Conservation (phyloP, 2,797 vertebrate species). For the Tokudaia muenninki region DNA sequence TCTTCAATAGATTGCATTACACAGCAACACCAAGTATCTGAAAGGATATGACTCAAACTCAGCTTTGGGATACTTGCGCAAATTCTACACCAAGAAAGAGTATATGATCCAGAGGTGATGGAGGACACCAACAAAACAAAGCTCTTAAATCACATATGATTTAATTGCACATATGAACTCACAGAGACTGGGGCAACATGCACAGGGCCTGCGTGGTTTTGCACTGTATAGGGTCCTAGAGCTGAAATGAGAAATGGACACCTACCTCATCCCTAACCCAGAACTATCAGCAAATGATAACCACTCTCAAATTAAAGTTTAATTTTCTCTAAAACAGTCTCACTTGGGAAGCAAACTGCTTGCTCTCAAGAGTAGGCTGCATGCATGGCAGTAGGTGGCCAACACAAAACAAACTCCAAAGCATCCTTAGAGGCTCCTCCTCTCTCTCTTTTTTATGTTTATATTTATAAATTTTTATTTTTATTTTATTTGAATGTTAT, state of each 20-base stretch:
- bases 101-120: neutral
- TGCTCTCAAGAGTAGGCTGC: neutral
- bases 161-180: neutral
- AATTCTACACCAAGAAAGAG: neutral
- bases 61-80: neutral
- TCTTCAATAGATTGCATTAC: neutral
- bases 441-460: neutral
- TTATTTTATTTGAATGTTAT: neutral
- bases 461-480: neutral
- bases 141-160: neutral
- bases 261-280: neutral
- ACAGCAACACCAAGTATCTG: neutral
- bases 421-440: neutral
- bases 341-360: neutral
- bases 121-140: neutral
- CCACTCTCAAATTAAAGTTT: neutral
- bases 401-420: neutral
- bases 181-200: neutral
- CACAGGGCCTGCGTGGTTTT: too few species aligned
- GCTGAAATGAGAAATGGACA: neutral
- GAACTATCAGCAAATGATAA: neutral
- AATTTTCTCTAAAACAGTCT: neutral
- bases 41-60: constrained; percentile 20
- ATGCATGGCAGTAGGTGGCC: too few species aligned
- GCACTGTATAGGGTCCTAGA: neutral